Conservation (phyloP, 2,797 vertebrate genomes). For the Cuculus canorus region DNA sequence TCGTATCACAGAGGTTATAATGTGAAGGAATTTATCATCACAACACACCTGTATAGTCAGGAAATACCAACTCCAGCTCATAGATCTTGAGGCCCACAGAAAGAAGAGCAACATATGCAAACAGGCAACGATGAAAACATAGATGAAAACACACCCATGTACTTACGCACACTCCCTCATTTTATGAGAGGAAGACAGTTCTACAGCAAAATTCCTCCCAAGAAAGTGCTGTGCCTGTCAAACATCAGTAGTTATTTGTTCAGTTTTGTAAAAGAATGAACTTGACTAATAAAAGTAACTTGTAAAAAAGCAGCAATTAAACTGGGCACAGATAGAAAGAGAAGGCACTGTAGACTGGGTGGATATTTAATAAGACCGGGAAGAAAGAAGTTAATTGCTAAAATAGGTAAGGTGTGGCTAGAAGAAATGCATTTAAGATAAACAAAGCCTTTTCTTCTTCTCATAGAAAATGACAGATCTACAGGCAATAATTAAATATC, state of each 20-base stretch:
- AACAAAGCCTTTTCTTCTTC: neutral
- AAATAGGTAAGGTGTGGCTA: neutral
- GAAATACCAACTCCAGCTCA: neutral
- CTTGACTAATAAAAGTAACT: neutral
- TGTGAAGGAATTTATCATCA: neutral
- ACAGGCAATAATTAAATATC: neutral
- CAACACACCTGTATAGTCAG: neutral
- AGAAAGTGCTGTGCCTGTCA: neutral
- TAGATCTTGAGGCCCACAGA: neutral
- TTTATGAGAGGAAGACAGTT: neutral
- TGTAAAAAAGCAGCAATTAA: neutral
- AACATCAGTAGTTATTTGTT: neutral
- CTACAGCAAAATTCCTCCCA: neutral
- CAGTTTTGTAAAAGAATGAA: neutral
- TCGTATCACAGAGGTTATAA: neutral
- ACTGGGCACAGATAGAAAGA: neutral
- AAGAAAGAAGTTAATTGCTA: neutral
- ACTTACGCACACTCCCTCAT: neutral
- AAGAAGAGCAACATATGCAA: neutral
- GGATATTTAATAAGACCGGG: neutral
- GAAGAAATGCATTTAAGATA: slow-evolving; percentile 1
- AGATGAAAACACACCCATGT: neutral
- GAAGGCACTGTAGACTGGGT: neutral
- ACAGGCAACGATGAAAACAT: neutral
- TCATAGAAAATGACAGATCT: slow-evolving; percentile 3